phyloP scores from a whole-genome alignment of 2,797 vertebrate genomes.

The Coluber constrictor region DNA sequence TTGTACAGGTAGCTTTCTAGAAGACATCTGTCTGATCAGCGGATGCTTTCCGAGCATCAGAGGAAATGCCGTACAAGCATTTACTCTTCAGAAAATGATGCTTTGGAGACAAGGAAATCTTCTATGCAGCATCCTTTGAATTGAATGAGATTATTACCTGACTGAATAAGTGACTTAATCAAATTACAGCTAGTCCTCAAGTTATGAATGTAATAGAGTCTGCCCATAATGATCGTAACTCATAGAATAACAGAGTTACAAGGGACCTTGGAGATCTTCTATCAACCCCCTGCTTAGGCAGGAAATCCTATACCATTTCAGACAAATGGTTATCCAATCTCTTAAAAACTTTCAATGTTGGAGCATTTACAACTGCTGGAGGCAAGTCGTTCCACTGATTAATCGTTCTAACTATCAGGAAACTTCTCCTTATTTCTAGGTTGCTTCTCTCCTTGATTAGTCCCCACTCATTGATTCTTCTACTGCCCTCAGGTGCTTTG shows the following conservation, averaged over 20 bases:
- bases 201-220: background rate
- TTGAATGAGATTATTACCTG: background rate
- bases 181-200: background rate
- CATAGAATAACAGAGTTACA: background rate
- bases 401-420: too few relatives aligned
- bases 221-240: background rate
- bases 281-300: too few relatives aligned
- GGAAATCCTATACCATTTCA: too few relatives aligned
- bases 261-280: background rate
- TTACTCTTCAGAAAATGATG: background rate
- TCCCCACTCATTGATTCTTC: too few relatives aligned
- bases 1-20: background rate
- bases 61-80: background rate
- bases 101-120: background rate
- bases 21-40: background rate
- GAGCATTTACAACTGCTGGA: too few relatives aligned
- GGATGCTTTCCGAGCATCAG: background rate
- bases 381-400: too few relatives aligned
- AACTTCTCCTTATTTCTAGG: too few relatives aligned
- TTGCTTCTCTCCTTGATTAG: too few relatives aligned
- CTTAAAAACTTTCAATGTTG: too few relatives aligned
- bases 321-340: too few relatives aligned
- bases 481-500: too few relatives aligned
- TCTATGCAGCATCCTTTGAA: background rate
- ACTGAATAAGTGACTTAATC: background rate